phyloP scores from a whole-genome alignment of 2,888 invertebrate genomes.

The Lasioglossum morio region DNA sequence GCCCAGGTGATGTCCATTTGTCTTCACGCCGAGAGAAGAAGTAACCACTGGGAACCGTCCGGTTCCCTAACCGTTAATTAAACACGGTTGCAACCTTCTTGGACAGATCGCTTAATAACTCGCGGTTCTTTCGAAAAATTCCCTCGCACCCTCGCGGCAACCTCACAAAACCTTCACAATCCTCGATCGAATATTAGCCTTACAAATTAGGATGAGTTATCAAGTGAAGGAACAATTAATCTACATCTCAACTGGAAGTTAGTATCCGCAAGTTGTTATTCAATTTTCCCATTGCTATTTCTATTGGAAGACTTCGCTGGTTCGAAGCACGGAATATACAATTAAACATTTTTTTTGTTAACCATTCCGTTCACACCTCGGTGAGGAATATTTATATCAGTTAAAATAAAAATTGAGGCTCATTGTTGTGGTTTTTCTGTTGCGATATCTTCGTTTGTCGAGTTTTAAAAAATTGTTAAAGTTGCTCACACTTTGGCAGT shows the following conservation, averaged over 20 bases:
- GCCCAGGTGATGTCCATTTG: constrained; percentile 29
- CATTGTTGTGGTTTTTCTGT: not conserved
- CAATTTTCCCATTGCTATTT: not conserved
- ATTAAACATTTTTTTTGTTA: not conserved
- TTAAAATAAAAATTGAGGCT: not conserved
- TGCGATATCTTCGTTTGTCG: not conserved
- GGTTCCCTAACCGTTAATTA: constrained; percentile 39
- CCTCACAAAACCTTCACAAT: not conserved
- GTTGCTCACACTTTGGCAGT: not conserved
- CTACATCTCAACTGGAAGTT: not conserved
- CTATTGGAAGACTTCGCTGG: not conserved
- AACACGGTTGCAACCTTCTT: constrained; percentile 49
- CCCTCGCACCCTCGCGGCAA: not conserved
- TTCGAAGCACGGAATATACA: not conserved
- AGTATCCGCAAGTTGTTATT: not conserved
- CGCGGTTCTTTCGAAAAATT: constrained; percentile 10
- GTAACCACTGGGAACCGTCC: constrained; percentile 8
- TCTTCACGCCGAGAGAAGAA: constrained; percentile 18
- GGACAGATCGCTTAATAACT: constrained; percentile 38
- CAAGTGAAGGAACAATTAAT: not conserved
- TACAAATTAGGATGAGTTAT: not conserved
- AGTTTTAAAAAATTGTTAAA: not conserved
- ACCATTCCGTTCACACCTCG: not conserved
- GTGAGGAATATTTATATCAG: not conserved
- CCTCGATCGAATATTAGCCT: not conserved